Evolutionary conservation across 2,797 vertebrate species (phyloP), one percentile per base, ranked within the genome.

Genomic region (Manis crassicaudata): DNA sequence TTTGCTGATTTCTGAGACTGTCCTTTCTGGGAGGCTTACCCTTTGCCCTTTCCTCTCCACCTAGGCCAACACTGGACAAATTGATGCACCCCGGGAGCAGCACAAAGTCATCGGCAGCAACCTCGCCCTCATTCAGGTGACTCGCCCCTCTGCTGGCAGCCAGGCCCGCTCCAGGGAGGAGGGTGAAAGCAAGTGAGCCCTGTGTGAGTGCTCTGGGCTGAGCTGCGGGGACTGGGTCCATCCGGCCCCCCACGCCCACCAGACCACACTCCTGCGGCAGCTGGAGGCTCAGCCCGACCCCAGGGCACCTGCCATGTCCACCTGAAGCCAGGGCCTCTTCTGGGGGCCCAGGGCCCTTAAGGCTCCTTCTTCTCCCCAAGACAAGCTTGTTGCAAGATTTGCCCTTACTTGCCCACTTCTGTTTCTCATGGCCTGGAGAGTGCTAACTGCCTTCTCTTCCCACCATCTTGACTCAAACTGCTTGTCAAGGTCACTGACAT

Each of bases 51-150:
- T 96, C 62, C 96, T 76, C 95, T 95, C 81, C 46, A 21, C 23
- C 54, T 93, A 99, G 99, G 99, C 99, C 94, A 99, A 99, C 98
- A 99, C 99, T 0, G 99, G 99, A 35, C 99, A 99, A 97, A 99
- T 99, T 98, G 99, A 99, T n/a, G 98, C 99, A 95, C 98, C 99
- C 18, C 98, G 97, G 85, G 99, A 99, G 97, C 99, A 99, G 88
- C 99, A 99, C 99, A 98, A 98, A 90, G 99, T 99, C 99, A 99
- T 99, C 79, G 99, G 98, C 97, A 99, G 99, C 97, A 99, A 99
- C 97, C 98, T 99, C 93, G 99, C 99, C 4, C 99, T 99, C n/a
- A 99, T 99, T 97, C 99, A 99, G 99, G 99, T 99, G 97, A 98
- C 94, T 94, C 27, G 4, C 4, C 4, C 6, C 60, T 50, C 20